Evolutionary conservation across 1,140 invertebrate species (phyloP).

Genomic region (Megalopta genalis): DNA sequence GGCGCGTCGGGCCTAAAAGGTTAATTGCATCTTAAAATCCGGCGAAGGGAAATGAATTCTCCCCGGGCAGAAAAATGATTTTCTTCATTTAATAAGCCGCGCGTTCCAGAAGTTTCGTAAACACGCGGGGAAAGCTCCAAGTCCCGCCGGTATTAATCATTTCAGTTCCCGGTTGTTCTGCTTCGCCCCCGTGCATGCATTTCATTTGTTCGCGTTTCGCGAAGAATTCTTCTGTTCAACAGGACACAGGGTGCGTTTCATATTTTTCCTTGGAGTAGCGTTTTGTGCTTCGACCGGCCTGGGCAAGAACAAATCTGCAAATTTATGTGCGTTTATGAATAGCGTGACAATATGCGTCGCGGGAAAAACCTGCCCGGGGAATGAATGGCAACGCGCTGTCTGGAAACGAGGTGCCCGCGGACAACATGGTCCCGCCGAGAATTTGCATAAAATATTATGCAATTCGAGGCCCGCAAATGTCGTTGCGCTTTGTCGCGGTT

Average conservation of each 20-base stretch:
- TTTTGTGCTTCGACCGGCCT: constrained; percentile 19
- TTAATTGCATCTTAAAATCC: not conserved
- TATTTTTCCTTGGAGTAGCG: constrained; percentile 44
- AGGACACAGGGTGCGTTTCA: constrained; percentile 26
- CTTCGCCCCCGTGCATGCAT: not conserved
- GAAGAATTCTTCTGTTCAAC: constrained; percentile 45
- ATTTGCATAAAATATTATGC: constrained; percentile 37
- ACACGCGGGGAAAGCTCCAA: not conserved
- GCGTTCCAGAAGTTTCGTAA: not conserved
- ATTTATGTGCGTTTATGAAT: constrained; percentile 56
- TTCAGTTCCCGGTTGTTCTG: not conserved
- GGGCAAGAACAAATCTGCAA: constrained; percentile 34
- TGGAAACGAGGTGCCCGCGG: constrained; percentile 26
- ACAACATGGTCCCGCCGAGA: constrained; percentile 28
- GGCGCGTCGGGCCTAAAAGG: too few relatives aligned
- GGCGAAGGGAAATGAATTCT: not conserved
- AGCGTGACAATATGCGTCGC: constrained; percentile 36
- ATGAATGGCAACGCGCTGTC: constrained; percentile 23
- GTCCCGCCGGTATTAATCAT: not conserved
- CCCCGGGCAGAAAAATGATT: not conserved
- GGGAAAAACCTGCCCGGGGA: not conserved
- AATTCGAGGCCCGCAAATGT: not conserved
- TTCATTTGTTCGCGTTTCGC: constrained; percentile 29
- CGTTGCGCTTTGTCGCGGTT: not conserved
- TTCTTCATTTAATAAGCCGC: not conserved